These are phyloP conservation scores for Brachionichthys hirsutus DNA, from an alignment of 2,113 vertebrate species.

Conservation along the genomic window DNA sequence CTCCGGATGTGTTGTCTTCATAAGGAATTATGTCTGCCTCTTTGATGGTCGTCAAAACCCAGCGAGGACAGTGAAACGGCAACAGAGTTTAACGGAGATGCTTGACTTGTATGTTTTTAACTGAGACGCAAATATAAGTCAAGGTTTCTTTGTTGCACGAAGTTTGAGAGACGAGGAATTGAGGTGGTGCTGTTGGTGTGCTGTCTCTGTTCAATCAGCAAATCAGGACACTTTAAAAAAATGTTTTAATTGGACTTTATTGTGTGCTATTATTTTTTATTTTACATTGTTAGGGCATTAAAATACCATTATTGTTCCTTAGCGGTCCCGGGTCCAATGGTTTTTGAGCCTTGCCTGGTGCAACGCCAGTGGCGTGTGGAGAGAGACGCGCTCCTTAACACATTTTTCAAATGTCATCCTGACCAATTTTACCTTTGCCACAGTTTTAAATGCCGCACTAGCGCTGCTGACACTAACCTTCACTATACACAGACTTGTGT, in stretches of 20 bases:
- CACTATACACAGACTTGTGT: slow-evolving; percentile 36
- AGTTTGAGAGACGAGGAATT: not conserved
- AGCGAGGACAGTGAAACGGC: slow-evolving; percentile 14
- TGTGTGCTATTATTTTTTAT: not conserved
- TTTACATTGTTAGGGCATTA: no score
- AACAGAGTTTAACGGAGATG: slow-evolving; percentile 15
- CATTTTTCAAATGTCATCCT: slow-evolving; percentile 53
- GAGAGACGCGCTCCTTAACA: slow-evolving; percentile 11
- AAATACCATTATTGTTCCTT: not conserved
- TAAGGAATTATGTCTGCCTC: slow-evolving; percentile 26
- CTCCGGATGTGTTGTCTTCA: slow-evolving; percentile 25
- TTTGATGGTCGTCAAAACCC: slow-evolving; percentile 11
- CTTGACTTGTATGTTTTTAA: not conserved
- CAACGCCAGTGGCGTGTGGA: not conserved
- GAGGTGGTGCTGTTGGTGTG: not conserved
- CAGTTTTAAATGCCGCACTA: slow-evolving; percentile 44
- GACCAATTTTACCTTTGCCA: slow-evolving; percentile 27
- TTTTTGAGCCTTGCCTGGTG: not conserved
- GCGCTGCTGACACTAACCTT: slow-evolving; percentile 63
- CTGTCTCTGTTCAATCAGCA: no score
- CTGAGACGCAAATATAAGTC: slow-evolving; percentile 8
- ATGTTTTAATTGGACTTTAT: no score
- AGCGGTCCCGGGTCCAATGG: not conserved
- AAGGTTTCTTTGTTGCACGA: not conserved
- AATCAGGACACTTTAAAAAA: no score